Evolutionary conservation across 2,113 vertebrate species (phyloP), one percentile per base, ranked within the genome.

Genomic region (Entelurus aequoreus): DNA sequence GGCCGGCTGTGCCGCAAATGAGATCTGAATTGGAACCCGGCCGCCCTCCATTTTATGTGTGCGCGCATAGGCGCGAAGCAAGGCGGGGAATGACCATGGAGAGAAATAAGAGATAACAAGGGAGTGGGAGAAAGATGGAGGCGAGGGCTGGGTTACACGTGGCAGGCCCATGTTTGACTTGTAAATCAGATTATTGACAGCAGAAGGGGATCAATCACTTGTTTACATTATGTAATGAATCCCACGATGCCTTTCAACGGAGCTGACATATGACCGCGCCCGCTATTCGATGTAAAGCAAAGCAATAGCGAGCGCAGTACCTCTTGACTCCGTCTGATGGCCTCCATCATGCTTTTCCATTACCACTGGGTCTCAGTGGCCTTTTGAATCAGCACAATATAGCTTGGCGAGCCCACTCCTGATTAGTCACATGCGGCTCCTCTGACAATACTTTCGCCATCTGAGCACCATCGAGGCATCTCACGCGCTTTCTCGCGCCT

Each of bases 11-110:
- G 77, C 90, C 88, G 93, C 93, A 95, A 97, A 97, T 97, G 93
- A 96, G 92, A 95, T 95, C 93, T 92, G 93, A 94, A 98, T 94
- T 94, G 93, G 92, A 95, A 87, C 91, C 91, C 84, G 76, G 89
- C 90, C 79, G 90, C 84, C 85, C 84, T 89, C 85, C 86, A 85
- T 88, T 87, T 89, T 88, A 84, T 86, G 73, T 73, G 69, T 82
- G 78, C 72, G 73, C 81, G 76, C 71, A 78, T 60, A 81, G 85
- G 76, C 68, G 80, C 47, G 59, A 54, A 78, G 75, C 77, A 74
- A 79, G 56, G 73, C 72, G 28, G 57, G 60, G 68, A 81, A 74
- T 86, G 83, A 89, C 87, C 86, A 72, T 66, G 66, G 74, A 77
- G 73, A 79, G 69, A 76, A 65, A 71, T 67, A 71, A 60, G 68